Evolutionary conservation across 1,140 invertebrate species (phyloP), one percentile per base, ranked within the genome.

Genomic region (Microplitis demolitor): DNA sequence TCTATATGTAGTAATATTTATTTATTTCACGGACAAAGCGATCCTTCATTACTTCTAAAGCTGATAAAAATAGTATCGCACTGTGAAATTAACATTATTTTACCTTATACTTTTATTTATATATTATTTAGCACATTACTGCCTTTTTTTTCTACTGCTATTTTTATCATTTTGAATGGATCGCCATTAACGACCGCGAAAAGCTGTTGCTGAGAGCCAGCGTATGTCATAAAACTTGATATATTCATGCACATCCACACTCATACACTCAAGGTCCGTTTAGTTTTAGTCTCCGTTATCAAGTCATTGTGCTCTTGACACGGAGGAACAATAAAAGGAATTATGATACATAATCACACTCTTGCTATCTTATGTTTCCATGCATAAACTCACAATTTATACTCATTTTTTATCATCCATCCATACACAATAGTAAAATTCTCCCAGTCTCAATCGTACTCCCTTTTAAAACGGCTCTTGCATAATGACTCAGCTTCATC

Each of bases 11-110:
- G 33, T 73, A 14, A 50, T 31, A 13, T 69, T 33, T 31, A 31
- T 39, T 33, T 70, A 45, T 61, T 45, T 51, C 9, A 51, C 58
- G 33, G 8, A 11, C 35, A 66, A n/a, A 66, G 50, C 64, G 31
- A 66, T 71, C 60, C 6, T 45, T 45, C 6, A 45, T 45, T 8
- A 71, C 61, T 66, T 56, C 31, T 34, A 71, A 71, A 71, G 69
- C 45, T 64, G 62, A 53, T 37, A 71, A 71, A 71, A 63, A 64
- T 71, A 56, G 61, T 34, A 71, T 71, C 61, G 56, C 14, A 71
- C 61, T 45, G 39, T 45, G 39, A 3, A 45, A 45, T 45, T 45
- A 63, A 24, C 69, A 62, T 68, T 62, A 34, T 53, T 64, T 69
- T 33, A 13, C 39, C 3, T 39, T 64, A 54, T 51, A 16, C 13